A percentile compares a stretch with the other conserved stretches of the same genome.
These are phyloP conservation scores for Charadrius vociferus DNA, from an alignment of 2,113 vertebrate species.

Conservation along the genomic window DNA sequence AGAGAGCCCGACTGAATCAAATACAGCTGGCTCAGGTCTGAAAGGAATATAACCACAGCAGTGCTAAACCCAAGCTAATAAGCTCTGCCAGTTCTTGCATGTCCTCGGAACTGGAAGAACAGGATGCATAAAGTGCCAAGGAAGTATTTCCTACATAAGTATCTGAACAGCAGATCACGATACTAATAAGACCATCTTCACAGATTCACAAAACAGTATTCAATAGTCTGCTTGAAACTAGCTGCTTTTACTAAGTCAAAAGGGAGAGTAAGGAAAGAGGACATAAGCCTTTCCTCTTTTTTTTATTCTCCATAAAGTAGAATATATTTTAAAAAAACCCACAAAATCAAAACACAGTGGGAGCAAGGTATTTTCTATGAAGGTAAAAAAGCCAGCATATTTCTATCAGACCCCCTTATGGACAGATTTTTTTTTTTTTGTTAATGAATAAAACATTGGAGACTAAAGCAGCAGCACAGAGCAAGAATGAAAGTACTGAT, in stretches of 20 bases:
- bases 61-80: background rate
- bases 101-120: slow-evolving; percentile 24
- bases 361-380: background rate
- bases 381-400: background rate
- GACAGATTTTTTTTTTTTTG: background rate
- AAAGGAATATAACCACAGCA: background rate
- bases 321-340: background rate
- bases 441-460: background rate
- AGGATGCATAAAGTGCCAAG: background rate
- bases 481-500: background rate
- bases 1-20: background rate
- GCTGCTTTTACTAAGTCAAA: background rate
- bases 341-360: background rate
- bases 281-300: background rate
- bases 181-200: background rate
- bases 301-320: background rate
- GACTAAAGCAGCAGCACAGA: background rate
- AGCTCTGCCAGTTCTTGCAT: slow-evolving; percentile 4
- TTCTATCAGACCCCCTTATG: background rate
- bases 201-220: background rate
- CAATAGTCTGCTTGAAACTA: background rate
- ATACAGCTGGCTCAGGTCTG: background rate
- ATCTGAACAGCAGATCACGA: background rate
- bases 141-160: background rate
- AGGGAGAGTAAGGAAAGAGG: background rate